Conservation (phyloP, 2,113 vertebrate genomes). For the Seriola dumerili region DNA sequence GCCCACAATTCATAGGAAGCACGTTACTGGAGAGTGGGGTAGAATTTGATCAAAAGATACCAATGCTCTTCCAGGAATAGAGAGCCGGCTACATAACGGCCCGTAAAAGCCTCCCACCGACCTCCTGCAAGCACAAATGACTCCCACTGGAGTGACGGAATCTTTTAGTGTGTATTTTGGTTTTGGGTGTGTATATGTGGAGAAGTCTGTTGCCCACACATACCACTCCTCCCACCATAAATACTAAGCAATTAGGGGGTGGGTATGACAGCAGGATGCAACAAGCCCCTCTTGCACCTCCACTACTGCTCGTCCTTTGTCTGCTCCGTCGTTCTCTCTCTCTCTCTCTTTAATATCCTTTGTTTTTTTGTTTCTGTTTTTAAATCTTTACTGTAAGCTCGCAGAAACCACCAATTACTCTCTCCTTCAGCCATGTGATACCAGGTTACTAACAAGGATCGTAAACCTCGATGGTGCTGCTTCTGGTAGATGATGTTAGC, state of each 20-base stretch:
- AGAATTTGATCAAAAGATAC: slow-evolving; percentile 82
- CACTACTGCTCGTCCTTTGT: slow-evolving; percentile 3
- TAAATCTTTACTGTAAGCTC: slow-evolving; percentile 20
- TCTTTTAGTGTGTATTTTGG: slow-evolving; percentile 66
- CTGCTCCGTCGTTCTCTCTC: background rate
- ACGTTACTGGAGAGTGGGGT: slow-evolving; percentile 76
- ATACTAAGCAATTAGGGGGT: slow-evolving; percentile 61
- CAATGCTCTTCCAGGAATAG: slow-evolving; percentile 77
- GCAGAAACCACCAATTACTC: slow-evolving; percentile 47
- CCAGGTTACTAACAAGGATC: slow-evolving; percentile 34
- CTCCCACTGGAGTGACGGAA: slow-evolving; percentile 71
- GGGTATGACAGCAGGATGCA: slow-evolving; percentile 58
- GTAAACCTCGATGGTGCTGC: slow-evolving; percentile 5
- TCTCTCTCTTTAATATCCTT: background rate
- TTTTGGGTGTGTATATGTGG: slow-evolving; percentile 61
- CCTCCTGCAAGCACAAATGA: slow-evolving; percentile 65
- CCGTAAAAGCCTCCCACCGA: slow-evolving; percentile 77
- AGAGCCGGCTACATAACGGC: slow-evolving; percentile 62
- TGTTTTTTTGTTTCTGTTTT: background rate
- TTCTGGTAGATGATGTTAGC: slow-evolving; percentile 22
- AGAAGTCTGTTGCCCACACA: slow-evolving; percentile 56
- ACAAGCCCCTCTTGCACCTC: slow-evolving; percentile 45
- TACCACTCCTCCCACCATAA: slow-evolving; percentile 63
- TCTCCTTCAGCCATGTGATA: slow-evolving; percentile 11
- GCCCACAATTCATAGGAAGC: slow-evolving; percentile 72